Percentiles rank a stretch among this genome's conserved stretches.
Evolutionary conservation across 2,888 invertebrate species (phyloP).

Genomic region (Empis stercorea): DNA sequence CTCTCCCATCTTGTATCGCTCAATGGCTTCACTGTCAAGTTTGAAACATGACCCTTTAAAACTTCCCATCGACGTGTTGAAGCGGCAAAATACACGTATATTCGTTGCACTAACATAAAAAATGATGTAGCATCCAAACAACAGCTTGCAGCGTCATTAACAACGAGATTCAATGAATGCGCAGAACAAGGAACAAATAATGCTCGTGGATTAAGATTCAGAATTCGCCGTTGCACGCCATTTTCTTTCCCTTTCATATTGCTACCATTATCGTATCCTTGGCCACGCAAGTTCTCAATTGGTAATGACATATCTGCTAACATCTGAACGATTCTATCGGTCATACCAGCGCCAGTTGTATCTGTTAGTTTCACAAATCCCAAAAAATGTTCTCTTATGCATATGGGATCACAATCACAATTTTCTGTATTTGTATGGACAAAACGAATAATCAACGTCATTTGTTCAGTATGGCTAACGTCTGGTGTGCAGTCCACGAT

Average conservation of each 20-base stretch:
- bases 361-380: slow-evolving; percentile 1
- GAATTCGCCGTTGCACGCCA: slow-evolving; percentile 18
- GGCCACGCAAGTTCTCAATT: slow-evolving; percentile 8
- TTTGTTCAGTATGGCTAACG: not conserved
- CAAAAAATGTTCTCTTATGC: not conserved
- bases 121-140: slow-evolving; percentile 13
- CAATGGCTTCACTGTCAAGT: slow-evolving; percentile 6
- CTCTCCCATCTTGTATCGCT: slow-evolving; percentile 7
- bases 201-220: slow-evolving; percentile 16
- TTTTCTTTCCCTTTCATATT: slow-evolving; percentile 19
- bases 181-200: slow-evolving; percentile 20
- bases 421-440: not conserved
- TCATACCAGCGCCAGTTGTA: slow-evolving; percentile 5
- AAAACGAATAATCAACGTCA: not conserved
- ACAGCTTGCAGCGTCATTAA: slow-evolving; percentile 19
- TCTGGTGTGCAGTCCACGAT: slow-evolving; percentile 3
- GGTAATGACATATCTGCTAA: not conserved
- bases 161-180: slow-evolving; percentile 20
- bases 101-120: slow-evolving; percentile 16
- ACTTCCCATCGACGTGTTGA: slow-evolving; percentile 15
- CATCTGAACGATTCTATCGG: slow-evolving; percentile 5
- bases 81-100: slow-evolving; percentile 18
- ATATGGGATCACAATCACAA: not conserved
- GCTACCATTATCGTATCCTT: slow-evolving; percentile 21
- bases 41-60: slow-evolving; percentile 5